These are phyloP conservation scores for Papilio gigon DNA, from an alignment of 2,888 invertebrate genomes.

Conservation along the genomic window DNA sequence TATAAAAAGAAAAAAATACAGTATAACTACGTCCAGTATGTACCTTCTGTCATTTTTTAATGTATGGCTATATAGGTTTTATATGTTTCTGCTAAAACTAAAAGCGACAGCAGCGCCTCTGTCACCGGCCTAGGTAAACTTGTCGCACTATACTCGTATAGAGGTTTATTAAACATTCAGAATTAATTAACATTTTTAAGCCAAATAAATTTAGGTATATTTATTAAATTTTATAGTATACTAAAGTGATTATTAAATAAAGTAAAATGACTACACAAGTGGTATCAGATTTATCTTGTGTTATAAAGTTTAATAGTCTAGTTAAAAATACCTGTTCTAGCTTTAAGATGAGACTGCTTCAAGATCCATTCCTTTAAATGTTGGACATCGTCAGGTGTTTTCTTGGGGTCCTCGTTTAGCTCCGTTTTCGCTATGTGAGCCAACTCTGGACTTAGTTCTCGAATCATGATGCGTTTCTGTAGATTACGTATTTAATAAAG, in stretches of 20 bases:
- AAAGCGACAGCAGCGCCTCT: too few species aligned
- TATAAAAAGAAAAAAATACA: too few species aligned
- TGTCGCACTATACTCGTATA: too few species aligned
- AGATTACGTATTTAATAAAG: constrained; percentile 4
- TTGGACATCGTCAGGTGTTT: constrained; percentile 66
- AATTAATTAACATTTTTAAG: neutral
- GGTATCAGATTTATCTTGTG: neutral
- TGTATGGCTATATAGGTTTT: too few species aligned
- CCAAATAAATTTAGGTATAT: neutral
- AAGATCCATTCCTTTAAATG: constrained; percentile 79
- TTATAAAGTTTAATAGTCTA: neutral
- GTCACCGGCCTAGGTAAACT: too few species aligned
- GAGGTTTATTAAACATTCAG: neutral
- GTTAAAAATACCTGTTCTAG: constrained; percentile 83
- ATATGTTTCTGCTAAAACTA: too few species aligned
- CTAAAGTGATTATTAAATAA: too few species aligned
- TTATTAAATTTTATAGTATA: neutral
- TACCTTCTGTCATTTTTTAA: too few species aligned
- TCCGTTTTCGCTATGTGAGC: constrained; percentile 74
- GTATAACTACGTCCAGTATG: too few species aligned
- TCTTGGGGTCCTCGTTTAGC: constrained; percentile 76
- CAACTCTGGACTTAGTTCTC: constrained; percentile 71
- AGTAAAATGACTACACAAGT: too few species aligned
- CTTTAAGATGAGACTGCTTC: constrained; percentile 79
- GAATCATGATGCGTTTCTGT: constrained; percentile 56